Evolutionary conservation across 1,140 invertebrate species (phyloP).

Genomic region (Neodiprion fabricii): DNA sequence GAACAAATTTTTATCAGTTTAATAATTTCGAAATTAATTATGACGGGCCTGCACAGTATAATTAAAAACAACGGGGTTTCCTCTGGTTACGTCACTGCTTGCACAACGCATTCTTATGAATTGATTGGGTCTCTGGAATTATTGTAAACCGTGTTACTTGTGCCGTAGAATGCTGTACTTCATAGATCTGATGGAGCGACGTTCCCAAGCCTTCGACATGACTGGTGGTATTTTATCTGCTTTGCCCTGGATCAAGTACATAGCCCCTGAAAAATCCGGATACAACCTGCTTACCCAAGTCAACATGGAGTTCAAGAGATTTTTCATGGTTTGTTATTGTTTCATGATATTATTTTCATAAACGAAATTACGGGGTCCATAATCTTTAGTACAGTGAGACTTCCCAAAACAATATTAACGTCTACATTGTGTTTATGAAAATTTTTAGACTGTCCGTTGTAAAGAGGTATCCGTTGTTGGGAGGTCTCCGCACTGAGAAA

Average conservation of each 20-base stretch:
- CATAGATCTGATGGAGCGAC: constrained; percentile 67
- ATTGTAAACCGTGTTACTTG: background rate
- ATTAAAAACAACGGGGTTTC: background rate
- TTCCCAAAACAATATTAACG: no score
- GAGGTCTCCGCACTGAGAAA: no score
- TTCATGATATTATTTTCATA: constrained; percentile 11
- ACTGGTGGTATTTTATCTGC: constrained; percentile 71
- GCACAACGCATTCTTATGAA: background rate
- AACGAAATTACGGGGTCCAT: constrained; percentile 17
- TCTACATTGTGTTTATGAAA: background rate
- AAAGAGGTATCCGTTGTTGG: no score
- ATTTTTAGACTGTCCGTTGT: background rate
- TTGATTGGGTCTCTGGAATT: background rate
- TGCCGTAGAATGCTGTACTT: constrained; percentile 62
- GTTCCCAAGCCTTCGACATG: constrained; percentile 73
- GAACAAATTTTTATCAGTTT: background rate
- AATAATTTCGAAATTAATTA: constrained; percentile 8
- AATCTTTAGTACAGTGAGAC: background rate
- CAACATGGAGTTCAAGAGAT: constrained; percentile 66
- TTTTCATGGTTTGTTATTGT: constrained; percentile 60
- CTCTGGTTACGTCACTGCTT: background rate
- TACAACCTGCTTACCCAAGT: constrained; percentile 71
- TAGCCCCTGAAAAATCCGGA: constrained; percentile 72
- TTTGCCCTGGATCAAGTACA: constrained; percentile 73
- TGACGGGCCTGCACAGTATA: no score